These are phyloP conservation scores for Sylvicola cinctus DNA, from an alignment of 2,888 invertebrate genomes.

Conservation along the genomic window DNA sequence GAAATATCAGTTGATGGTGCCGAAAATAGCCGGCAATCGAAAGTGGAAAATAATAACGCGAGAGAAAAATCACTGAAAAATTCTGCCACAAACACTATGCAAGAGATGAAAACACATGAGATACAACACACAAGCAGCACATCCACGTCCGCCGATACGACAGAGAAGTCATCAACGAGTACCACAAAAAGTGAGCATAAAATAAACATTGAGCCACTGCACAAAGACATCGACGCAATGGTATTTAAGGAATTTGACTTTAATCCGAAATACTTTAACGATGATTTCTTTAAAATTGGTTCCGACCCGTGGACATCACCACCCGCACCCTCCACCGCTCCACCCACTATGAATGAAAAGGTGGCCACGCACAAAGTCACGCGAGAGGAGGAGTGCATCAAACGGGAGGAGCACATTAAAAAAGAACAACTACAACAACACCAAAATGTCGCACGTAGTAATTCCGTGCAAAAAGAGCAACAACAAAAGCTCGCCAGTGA, in stretches of 20 bases:
- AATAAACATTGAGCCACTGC: too few relatives aligned
- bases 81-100: neutral
- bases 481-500: neutral
- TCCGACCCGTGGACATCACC: too few relatives aligned
- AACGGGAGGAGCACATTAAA: too few relatives aligned
- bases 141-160: neutral
- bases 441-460: neutral
- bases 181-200: conserved; percentile 11
- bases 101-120: conserved; percentile 9
- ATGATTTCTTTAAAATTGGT: conserved; percentile 13
- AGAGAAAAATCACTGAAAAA: neutral
- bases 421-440: too few relatives aligned
- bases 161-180: neutral
- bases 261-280: conserved; percentile 19
- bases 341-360: neutral
- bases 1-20: neutral
- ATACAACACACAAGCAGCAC: conserved; percentile 11
- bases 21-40: conserved; percentile 1
- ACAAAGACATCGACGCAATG: too few relatives aligned
- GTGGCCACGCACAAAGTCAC: too few relatives aligned
- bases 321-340: too few relatives aligned
- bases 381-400: too few relatives aligned
- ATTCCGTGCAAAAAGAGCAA: too few relatives aligned
- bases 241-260: conserved; percentile 24
- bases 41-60: neutral